Conservation (phyloP, 37 sponge, comb jelly and placozoan species). For the Ianthella basta region DNA sequence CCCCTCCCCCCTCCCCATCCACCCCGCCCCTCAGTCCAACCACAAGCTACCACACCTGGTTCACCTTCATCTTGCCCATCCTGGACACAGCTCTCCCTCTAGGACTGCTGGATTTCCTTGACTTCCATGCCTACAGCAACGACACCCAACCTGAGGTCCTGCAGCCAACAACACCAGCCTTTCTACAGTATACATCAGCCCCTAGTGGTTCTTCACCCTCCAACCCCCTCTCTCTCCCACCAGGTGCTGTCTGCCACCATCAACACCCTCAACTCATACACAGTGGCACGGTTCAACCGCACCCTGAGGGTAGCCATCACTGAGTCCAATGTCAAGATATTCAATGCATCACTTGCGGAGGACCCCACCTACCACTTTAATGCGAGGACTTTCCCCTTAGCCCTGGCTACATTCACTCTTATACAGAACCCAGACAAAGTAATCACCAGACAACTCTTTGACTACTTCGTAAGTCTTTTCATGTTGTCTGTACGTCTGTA, state of each 20-base stretch:
- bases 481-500: neutral
- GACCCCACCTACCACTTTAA: constrained; percentile 25
- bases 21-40: neutral
- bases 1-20: neutral
- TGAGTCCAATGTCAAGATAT: constrained; percentile 5
- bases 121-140: constrained; percentile 38
- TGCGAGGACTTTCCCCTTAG: constrained; percentile 4
- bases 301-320: constrained; percentile 19
- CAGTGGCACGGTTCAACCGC: neutral
- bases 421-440: constrained; percentile 40
- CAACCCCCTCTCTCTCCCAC: neutral
- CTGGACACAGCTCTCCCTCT: constrained; percentile 30
- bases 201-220: neutral
- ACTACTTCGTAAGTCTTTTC: constrained; percentile 19
- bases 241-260: neutral
- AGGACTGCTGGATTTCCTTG: constrained; percentile 36
- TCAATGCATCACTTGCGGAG: constrained; percentile 11
- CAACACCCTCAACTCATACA: constrained; percentile 19
- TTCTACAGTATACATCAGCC: neutral
- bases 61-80: constrained; percentile 28
- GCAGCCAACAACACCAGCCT: neutral
- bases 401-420: constrained; percentile 35
- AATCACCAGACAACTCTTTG: constrained; percentile 28
- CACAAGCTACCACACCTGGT: constrained; percentile 27
- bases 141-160: constrained; percentile 23